Evolutionary conservation across 2,888 invertebrate species (phyloP).

Genomic region (Gari tellinella): DNA sequence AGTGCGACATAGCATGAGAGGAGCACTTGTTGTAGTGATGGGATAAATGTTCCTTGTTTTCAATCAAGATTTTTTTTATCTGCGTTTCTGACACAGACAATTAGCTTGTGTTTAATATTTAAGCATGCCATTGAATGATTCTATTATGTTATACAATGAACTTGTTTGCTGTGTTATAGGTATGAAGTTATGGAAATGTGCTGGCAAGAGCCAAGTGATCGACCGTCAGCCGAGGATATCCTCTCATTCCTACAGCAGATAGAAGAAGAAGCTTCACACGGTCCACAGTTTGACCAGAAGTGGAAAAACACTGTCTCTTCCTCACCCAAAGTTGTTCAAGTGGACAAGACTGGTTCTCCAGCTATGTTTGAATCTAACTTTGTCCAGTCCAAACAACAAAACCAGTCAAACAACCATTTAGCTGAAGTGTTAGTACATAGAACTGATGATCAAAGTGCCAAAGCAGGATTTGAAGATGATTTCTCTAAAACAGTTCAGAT

Average conservation of each 20-base stretch:
- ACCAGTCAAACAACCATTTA: constrained; percentile 49
- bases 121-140: no score
- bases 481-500: constrained; percentile 45
- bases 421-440: constrained; percentile 59
- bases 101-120: no score
- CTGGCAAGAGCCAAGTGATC: constrained; percentile 86
- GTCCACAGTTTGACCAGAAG: background rate
- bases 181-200: constrained; percentile 91
- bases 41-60: no score
- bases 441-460: constrained; percentile 31
- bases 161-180: constrained; percentile 83
- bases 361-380: constrained; percentile 43
- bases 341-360: constrained; percentile 45
- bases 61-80: no score
- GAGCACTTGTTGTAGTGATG: no score
- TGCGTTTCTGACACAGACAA: no score
- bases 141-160: no score
- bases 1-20: no score
- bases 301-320: constrained; percentile 18
- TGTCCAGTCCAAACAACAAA: constrained; percentile 50
- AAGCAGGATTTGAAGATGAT: constrained; percentile 55
- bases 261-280: constrained; percentile 85
- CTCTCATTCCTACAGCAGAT: constrained; percentile 85
- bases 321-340: constrained; percentile 24
- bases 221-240: constrained; percentile 86